Base-by-base conservation (phyloP, 2,888 invertebrate species). In the Drosophila glabriapex region DNA sequence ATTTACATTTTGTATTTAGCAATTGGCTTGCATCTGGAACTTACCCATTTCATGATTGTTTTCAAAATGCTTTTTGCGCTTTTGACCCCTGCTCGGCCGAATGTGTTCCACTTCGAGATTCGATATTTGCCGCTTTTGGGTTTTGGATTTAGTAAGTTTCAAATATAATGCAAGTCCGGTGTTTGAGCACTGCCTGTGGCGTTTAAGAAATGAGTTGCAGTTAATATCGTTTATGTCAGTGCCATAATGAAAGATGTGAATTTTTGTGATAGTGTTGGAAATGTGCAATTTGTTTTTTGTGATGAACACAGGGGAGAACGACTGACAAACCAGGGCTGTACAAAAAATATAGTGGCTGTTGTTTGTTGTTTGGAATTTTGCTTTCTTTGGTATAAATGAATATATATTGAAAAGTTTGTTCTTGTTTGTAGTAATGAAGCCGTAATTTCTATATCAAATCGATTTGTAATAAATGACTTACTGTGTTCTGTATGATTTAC, bases 21-120 rank as follows among this genome's bases (percentile, higher is more conserved):
- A 46, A 33, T 49, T 64, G 25, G 6, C 37, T 59, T 60, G 62
- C 61, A 25, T 53, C 12, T 62, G 41, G 37, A 60, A 81, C 83
- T 84, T 86, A 84, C 83, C 83, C 83, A 84, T 84, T 84, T 84
- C 83, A 84, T 84, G 52, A 39, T 69, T 69, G 59, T 68, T 58
- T 46, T 55, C 35, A 54, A 68, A 64, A 69, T 76, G 61, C 50
- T 55, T 59, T 63, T 46, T 46, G 52, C 46, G 25, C 46, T n/a
- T 37, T 22, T 61, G 54, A 61, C 52, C 59, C 60, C 61, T 64
- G 55, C 25, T 25, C 53, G 63, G 76, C 63, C 60, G 63, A 68
- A 37, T 55, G 33, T 46, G 41, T 61, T 79, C 66, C 66, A 71
- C 71, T 72, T 71, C 61, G 14, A 22, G 55, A n/a, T 56, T 64